Base-by-base conservation (phyloP, 2,797 vertebrate species). In the Lagocephalus sceleratus region DNA sequence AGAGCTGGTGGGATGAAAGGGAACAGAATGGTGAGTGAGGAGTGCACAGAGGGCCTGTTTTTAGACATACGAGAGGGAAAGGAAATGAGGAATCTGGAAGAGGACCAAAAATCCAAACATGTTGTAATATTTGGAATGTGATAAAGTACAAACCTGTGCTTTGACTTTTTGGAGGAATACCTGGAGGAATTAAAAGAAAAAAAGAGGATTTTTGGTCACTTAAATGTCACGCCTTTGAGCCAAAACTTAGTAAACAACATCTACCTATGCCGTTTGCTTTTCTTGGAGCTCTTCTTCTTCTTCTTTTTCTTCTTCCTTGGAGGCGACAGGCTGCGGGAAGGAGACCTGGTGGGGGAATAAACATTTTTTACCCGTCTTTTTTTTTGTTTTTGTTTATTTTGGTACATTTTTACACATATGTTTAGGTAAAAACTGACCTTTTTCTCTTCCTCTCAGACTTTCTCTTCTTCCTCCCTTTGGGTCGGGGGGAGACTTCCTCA, bases 211-310 rank as follows among this genome's bases (percentile, higher is more conserved):
- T 17, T 66, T 6, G 5, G 32, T 66, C 3, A 58, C 3, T 3
- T 57, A 63, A 51, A 58, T 6, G 8, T 32, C 0, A 35, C 12
- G 12, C 2, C 17, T 1, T 49, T 57, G 32, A 21, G 6, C 1
- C 1, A 14, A 10, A 26, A n/a, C 2, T 47, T 43, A 32, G 46
- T 29, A 19, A 44, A 7, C 22, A 3, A 25, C 40, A 59, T 14
- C 15, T 91, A 98, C 97, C 96, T 94, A 81, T 89, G 94, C 66
- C 91, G 90, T 79, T 95, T 99, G 83, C 90, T 89, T 67, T 93
- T 98, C 90, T 96, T 99, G 21, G 95, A 94, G 82, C 88, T 94
- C 87, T 95, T 98, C 92, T 96, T 97, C 87, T 95, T 98, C 78
- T 95, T 98, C 89, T 97, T 98, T 66, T 98, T 99, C 85, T 94